Percentiles rank a stretch among this genome's conserved stretches.
Evolutionary conservation across 2,888 invertebrate species (phyloP).

Genomic region (Dendrolimus pini): DNA sequence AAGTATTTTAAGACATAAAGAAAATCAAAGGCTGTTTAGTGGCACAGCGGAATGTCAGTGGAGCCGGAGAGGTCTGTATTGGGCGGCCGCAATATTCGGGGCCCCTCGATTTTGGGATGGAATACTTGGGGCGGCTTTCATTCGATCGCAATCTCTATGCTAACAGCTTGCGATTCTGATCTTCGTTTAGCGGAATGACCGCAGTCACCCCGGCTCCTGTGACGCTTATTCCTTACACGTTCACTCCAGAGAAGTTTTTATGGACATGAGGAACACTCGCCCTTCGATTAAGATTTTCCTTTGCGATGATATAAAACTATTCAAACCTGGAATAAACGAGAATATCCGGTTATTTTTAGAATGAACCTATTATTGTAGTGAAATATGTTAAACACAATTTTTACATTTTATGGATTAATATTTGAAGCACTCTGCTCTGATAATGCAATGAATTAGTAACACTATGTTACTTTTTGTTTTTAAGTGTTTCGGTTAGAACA

Average conservation of each 20-base stretch:
- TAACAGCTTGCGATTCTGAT: slow-evolving; percentile 76
- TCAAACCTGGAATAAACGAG: slow-evolving; percentile 1
- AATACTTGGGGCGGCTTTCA: slow-evolving; percentile 69
- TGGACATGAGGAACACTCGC: slow-evolving; percentile 55
- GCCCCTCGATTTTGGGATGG: slow-evolving; percentile 68
- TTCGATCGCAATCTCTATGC: slow-evolving; percentile 77
- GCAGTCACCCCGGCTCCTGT: slow-evolving; percentile 67
- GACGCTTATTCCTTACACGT: slow-evolving; percentile 74
- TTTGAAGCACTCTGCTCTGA: too few species aligned
- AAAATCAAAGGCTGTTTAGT: slow-evolving; percentile 59
- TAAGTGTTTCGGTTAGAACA: too few species aligned
- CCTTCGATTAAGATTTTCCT: slow-evolving; percentile 53
- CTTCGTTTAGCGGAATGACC: slow-evolving; percentile 77
- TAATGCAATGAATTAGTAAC: too few species aligned
- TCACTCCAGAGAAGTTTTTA: slow-evolving; percentile 69
- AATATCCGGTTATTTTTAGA: background rate
- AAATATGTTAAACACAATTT: too few species aligned
- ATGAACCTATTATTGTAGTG: slow-evolving; percentile 1
- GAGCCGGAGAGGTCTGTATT: slow-evolving; percentile 61
- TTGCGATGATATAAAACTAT: slow-evolving; percentile 34
- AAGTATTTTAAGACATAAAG: slow-evolving; percentile 45
- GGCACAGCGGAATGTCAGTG: slow-evolving; percentile 53
- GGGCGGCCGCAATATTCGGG: slow-evolving; percentile 64
- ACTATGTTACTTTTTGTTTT: too few species aligned
- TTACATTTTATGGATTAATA: too few species aligned